Evolutionary conservation across 2,888 invertebrate genomes (phyloP), one percentile per base, ranked within the genome.

Genomic region (Drosophila buzzatii): DNA sequence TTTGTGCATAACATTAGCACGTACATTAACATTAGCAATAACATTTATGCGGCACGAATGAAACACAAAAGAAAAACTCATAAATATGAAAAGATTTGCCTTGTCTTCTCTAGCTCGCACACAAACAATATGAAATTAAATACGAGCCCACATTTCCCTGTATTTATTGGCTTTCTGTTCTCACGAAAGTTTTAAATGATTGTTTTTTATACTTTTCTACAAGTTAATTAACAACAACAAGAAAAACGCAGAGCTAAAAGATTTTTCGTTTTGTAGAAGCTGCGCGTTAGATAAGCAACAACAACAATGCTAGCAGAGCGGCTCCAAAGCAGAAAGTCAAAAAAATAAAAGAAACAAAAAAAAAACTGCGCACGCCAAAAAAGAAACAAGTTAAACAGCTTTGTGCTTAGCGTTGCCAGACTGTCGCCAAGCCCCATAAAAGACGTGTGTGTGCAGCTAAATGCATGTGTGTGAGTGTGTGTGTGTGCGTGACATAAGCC

Each of bases 351-450:
- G 70, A 76, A 73, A 8, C 33, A 45, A 63, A 7, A 18, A 62
- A 84, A 77, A 76, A 76, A 85, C 81, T 89, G 82, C 88, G 88
- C 85, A 88, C 86, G 83, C 86, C 76, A 68, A 88, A 86, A 83
- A 84, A 85, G 84, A 87, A 88, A 85, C 85, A 85, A 88, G 85
- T 85, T 85, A 77, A 83, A 85, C 85, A 85, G 84, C 86, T 86
- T 84, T 89, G 67, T 41, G 69, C 64, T 70, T 66, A 65, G 74
- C 65, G 85, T 88, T 85, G 85, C 85, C 85, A 88, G 88, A 84
- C 60, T 70, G 83, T 73, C 81, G 55, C 59, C 73, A 68, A 70
- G 66, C 63, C 60, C 60, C 56, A 67, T 61, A 61, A 63, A 59
- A 67, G 47, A 35, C 20, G 58, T 52, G 16, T 47, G 33, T 44